Evolutionary conservation across 1,140 invertebrate species (phyloP).

Genomic region (roundworm (Caenorhabditis elegans)): DNA sequence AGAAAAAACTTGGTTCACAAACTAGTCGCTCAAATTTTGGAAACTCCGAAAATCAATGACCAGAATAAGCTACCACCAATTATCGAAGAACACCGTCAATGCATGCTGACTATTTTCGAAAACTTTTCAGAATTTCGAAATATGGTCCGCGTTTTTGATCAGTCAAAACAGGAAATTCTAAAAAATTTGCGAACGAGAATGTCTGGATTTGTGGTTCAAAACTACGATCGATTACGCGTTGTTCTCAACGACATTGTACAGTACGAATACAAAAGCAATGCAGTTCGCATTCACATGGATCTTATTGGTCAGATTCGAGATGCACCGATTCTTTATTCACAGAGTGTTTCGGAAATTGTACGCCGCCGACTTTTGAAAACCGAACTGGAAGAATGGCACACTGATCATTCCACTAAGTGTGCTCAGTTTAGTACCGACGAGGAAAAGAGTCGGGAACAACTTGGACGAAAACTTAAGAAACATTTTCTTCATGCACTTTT

Average conservation of each 20-base stretch:
- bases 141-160: not conserved
- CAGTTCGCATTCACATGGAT: not conserved
- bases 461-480: not conserved
- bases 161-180: slow-evolving; percentile 12
- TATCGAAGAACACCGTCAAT: not conserved
- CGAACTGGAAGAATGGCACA: not conserved
- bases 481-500: slow-evolving; percentile 9
- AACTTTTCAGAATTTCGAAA: not conserved
- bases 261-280: slow-evolving; percentile 7
- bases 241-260: not conserved
- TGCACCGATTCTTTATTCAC: not conserved
- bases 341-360: slow-evolving; percentile 5
- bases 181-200: not conserved
- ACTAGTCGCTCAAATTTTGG: not conserved
- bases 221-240: not conserved
- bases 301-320: slow-evolving; percentile 7
- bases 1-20: not conserved
- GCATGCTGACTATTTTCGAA: not conserved
- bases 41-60: not conserved
- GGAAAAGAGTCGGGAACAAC: not conserved
- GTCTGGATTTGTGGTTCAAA: slow-evolving; percentile 1
- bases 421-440: not conserved
- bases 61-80: not conserved
- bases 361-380: not conserved
- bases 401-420: not conserved